Evolutionary conservation across 2,888 invertebrate genomes (phyloP), one percentile per base, ranked within the genome.

Genomic region (Dryococelus australis): DNA sequence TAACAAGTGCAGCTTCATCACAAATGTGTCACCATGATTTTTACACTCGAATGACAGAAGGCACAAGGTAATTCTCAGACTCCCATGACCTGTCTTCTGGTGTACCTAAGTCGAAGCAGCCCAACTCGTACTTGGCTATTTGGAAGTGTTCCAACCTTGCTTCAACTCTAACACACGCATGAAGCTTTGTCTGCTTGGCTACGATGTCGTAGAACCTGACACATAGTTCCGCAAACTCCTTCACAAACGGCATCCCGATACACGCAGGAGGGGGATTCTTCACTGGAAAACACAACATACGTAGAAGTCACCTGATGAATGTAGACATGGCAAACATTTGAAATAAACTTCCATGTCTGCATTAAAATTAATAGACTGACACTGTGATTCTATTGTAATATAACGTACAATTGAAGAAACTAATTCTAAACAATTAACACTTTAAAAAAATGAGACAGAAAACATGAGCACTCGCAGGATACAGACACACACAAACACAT

Each of bases 181-280:
- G 90, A 78, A 91, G 90, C 85, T 89, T 88, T 26, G 90, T 87
- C 0, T 86, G 51, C 0, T 86, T 87, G 20, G 90, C 89, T 79
- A 90, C 88, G 35, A 92, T 87, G 86, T 92, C 90, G 88, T 91
- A 91, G 0, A 92, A 87, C 83, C 89, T 89, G 47, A 91, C 79
- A 85, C 92, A 92, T 51, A 91, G 65, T 80, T 90, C 89, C 20
- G 90, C 89, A 27, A 91, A 80, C 51, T 90, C 87, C 86, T 91
- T 90, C 6, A 91, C 83, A 86, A 91, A 90, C n/a, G 90, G 90
- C 81, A 90, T 89, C 0, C 91, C 90, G 26, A 90, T 85, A 86
- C 92, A 92, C 26, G 91, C 86, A 13, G 91, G 91, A n/a, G 92
- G 91, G 86, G 92, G 92, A 89, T 91, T 92, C 43, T 89, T 90